A percentile compares a stretch with the other conserved stretches of the same genome.
phyloP scores from a whole-genome alignment of 2,888 invertebrate genomes.

The Drosophila falleni region DNA sequence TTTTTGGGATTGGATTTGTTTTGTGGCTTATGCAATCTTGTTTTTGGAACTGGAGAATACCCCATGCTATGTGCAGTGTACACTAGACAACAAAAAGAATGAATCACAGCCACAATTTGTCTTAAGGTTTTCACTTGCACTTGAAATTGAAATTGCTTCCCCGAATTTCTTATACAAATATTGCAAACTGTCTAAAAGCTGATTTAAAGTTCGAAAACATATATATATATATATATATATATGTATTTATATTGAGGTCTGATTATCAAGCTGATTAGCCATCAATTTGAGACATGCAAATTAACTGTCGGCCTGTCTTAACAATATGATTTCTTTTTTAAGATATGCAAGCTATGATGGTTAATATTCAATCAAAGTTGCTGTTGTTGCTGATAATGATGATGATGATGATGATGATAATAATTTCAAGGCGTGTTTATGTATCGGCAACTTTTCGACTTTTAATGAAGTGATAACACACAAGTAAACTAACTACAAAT shows the following conservation, averaged over 20 bases:
- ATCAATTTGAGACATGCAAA: slow-evolving; percentile 35
- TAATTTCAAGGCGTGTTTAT: slow-evolving; percentile 31
- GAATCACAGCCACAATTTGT: not conserved
- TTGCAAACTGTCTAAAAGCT: not conserved
- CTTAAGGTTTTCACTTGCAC: slow-evolving; percentile 7
- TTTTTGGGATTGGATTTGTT: slow-evolving; percentile 6
- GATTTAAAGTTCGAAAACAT: not conserved
- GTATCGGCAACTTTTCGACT: slow-evolving; percentile 29
- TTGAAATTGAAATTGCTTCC: not conserved
- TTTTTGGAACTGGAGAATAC: slow-evolving; percentile 24
- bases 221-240: not conserved
- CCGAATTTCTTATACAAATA: not conserved
- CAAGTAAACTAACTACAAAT: slow-evolving; percentile 33
- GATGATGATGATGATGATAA: slow-evolving; percentile 4
- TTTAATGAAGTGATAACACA: slow-evolving; percentile 52
- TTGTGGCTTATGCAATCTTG: slow-evolving; percentile 47
- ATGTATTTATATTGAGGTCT: not conserved
- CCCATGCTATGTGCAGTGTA: slow-evolving; percentile 11
- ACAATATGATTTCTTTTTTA: slow-evolving; percentile 22
- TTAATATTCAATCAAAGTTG: slow-evolving; percentile 6
- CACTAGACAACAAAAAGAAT: slow-evolving; percentile 15
- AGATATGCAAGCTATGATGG: slow-evolving; percentile 27
- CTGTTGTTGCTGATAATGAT: slow-evolving; percentile 1
- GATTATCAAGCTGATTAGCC: slow-evolving; percentile 17
- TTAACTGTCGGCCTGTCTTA: slow-evolving; percentile 21